A percentile compares a stretch with the other conserved stretches of the same genome.
Evolutionary conservation across 2,797 vertebrate genomes (phyloP).

Genomic region (Alosa sapidissima): DNA sequence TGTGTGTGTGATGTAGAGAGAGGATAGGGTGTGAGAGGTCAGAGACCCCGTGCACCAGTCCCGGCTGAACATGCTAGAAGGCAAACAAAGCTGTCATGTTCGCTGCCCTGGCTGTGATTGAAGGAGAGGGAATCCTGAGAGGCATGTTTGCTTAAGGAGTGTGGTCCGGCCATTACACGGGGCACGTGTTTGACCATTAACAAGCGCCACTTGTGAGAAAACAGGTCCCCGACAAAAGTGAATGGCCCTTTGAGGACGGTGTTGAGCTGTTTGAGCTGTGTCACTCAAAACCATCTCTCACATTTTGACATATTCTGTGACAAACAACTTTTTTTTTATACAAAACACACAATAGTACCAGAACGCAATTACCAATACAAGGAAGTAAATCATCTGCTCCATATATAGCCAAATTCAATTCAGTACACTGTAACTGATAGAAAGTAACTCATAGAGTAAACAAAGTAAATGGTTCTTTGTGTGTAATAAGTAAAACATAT

Average conservation of each 20-base stretch:
- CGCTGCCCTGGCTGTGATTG: neutral
- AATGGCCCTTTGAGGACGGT: conserved; percentile 10
- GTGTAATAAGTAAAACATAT: neutral
- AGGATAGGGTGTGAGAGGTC: neutral
- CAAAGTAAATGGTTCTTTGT: conserved; percentile 33
- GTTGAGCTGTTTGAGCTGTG: neutral
- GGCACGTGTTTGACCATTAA: conserved; percentile 37
- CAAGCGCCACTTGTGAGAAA: conserved; percentile 34
- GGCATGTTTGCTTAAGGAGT: neutral
- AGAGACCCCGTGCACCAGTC: neutral
- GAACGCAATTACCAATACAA: neutral
- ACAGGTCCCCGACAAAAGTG: conserved; percentile 23
- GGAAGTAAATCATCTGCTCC: neutral
- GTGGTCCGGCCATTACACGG: neutral
- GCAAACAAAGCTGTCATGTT: neutral
- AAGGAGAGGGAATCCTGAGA: neutral
- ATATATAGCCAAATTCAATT: neutral
- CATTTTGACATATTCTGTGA: neutral
- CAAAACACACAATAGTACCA: neutral
- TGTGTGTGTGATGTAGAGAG: neutral
- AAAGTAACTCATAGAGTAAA: neutral
- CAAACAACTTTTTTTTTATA: neutral
- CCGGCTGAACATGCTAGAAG: neutral
- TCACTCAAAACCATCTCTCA: neutral
- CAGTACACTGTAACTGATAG: neutral